Evolutionary conservation across 2,113 vertebrate genomes (phyloP), one percentile per base, ranked within the genome.

Genomic region (Takifugu flavidus): DNA sequence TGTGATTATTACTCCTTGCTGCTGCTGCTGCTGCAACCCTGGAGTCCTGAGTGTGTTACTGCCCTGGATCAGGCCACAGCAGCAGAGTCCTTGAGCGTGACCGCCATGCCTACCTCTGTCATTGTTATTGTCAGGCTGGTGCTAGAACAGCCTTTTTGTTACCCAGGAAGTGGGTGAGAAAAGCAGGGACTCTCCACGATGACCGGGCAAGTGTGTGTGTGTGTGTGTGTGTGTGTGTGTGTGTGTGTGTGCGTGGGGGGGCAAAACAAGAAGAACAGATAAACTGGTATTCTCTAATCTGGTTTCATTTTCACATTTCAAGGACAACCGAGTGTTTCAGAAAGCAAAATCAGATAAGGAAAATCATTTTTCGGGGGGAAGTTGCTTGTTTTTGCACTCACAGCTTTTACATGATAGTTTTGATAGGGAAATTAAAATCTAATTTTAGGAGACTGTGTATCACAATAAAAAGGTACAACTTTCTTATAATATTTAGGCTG

Each of bases 171-270:
- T 57, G 56, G 49, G 42, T 65, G 75, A 74, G 59, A 78, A 67
- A 80, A 46, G 57, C 39, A 53, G 82, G 82, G 82, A 85, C 79
- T 84, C 81, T 84, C 82, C 77, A 46, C 47, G 29, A 57, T 49
- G 75, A 55, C 72, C 54, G 42, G 28, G 44, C 74, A 57, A 65
- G 63, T 20, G 20, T 20, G 20, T 20, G 20, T 20, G 20, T 20
- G 20, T 20, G 20, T 20, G 20, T 20, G 20, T 20, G 20, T 20
- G 20, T 20, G 20, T 20, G 20, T 20, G 20, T 20, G 20, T 20
- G 20, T 20, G 20, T 20, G 20, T 20, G 20, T 20, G 20, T 20
- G 0, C 4, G 42, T 45, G 57, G 84, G 72, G 62, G 70, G 49
- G 46, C 58, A 20, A 2, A 1, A 52, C 65, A 58, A 65, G 27